phyloP scores from a whole-genome alignment of 64 coral and sea anemone species.

The Trachythela sp. region DNA sequence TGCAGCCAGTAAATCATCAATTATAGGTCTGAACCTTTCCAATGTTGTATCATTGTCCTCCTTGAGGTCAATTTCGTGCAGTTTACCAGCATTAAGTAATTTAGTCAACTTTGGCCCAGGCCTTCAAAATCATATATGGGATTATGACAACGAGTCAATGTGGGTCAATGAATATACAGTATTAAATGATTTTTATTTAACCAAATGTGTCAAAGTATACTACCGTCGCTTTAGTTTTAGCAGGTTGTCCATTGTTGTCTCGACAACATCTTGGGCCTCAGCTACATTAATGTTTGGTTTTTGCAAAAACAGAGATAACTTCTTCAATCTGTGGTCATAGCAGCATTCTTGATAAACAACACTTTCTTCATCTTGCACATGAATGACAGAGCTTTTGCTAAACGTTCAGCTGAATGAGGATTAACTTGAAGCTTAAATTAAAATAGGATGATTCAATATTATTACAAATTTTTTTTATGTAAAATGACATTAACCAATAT shows the following conservation, averaged over 20 bases:
- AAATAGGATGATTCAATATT: not conserved
- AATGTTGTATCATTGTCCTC: not conserved
- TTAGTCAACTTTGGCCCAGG: not conserved
- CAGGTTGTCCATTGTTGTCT: not conserved
- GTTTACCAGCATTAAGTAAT: not conserved
- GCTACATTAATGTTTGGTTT: not conserved
- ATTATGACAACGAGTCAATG: no score
- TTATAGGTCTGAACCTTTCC: not conserved
- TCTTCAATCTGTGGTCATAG: slow-evolving; percentile 4
- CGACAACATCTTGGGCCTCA: not conserved
- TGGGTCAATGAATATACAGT: no score
- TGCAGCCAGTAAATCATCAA: not conserved
- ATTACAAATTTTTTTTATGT: no score
- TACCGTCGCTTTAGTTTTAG: not conserved
- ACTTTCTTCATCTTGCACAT: not conserved
- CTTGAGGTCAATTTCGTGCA: not conserved
- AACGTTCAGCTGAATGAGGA: not conserved
- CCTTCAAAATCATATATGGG: not conserved
- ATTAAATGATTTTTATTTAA: no score
- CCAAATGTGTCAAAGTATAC: not conserved
- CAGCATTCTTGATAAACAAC: not conserved
- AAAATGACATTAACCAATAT: not conserved
- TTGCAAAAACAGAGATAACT: not conserved
- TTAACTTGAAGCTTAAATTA: not conserved
- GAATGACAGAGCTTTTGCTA: not conserved